Conservation (phyloP, 2,888 invertebrate species). For the Colletes collaris region DNA sequence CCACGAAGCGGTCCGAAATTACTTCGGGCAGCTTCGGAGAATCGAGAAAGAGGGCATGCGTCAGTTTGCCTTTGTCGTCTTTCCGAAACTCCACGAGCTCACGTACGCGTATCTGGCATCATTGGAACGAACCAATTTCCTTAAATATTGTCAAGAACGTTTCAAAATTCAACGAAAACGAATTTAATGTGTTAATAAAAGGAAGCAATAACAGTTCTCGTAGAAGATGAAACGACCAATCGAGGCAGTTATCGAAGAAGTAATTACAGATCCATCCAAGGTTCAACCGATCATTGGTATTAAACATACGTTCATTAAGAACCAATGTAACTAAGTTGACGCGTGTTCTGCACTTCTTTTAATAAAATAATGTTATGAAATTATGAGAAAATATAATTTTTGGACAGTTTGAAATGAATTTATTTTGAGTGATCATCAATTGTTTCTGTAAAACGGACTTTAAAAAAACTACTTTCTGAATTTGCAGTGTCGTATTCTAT, state of each 20-base stretch:
- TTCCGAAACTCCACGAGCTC: too few species aligned
- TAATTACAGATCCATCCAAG: conserved; percentile 72
- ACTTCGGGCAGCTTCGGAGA: too few species aligned
- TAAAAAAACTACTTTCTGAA: neutral
- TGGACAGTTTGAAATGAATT: neutral
- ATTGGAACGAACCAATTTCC: conserved; percentile 3
- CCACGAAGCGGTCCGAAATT: too few species aligned
- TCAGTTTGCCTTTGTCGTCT: too few species aligned
- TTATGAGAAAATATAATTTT: neutral
- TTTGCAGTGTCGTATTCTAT: neutral
- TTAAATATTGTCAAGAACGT: conserved; percentile 4
- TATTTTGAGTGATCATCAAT: neutral
- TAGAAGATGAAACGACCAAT: conserved; percentile 69
- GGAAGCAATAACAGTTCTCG: neutral
- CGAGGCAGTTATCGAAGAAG: conserved; percentile 75
- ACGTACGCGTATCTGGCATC: too few species aligned
- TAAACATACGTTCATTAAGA: conserved; percentile 17
- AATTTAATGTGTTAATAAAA: neutral
- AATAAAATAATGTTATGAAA: neutral
- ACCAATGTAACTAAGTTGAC: neutral
- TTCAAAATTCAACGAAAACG: neutral
- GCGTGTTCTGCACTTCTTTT: neutral
- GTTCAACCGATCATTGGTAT: conserved; percentile 79
- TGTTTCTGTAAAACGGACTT: neutral
- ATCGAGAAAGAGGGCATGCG: too few species aligned